phyloP scores from a whole-genome alignment of 1,140 invertebrate genomes.

The Caenorhabditis remanei region DNA sequence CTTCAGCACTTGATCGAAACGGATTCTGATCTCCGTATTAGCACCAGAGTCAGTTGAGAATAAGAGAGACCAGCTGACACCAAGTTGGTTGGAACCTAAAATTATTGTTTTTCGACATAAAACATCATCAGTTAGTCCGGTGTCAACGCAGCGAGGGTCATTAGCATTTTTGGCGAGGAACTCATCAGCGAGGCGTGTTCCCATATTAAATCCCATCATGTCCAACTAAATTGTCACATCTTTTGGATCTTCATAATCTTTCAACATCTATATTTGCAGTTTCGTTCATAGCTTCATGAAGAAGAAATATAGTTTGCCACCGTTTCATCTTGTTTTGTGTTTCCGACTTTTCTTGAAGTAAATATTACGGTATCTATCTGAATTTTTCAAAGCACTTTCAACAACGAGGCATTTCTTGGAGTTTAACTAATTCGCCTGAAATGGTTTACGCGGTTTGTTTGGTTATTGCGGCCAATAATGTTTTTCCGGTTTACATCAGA shows the following conservation, averaged over 20 bases:
- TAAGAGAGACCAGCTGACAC: conserved; percentile 86
- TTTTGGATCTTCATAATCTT: conserved; percentile 96
- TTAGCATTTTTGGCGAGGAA: conserved; percentile 90
- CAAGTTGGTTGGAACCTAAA: conserved; percentile 79
- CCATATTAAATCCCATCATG: conserved; percentile 90
- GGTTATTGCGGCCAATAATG: too few species aligned
- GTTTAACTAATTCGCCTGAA: too few species aligned
- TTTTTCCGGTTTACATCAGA: too few species aligned
- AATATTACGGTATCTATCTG: too few species aligned
- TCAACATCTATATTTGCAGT: conserved; percentile 94
- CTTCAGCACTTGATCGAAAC: too few species aligned
- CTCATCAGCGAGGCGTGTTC: conserved; percentile 95
- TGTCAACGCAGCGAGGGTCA: conserved; percentile 86
- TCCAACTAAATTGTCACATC: conserved; percentile 83
- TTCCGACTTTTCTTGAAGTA: too few species aligned
- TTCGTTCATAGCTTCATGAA: conserved; percentile 96
- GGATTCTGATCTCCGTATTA: conserved; percentile 76
- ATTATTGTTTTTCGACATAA: conserved; percentile 84
- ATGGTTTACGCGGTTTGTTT: too few species aligned
- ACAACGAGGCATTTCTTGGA: too few species aligned
- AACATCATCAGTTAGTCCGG: conserved; percentile 89
- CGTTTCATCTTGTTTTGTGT: too few species aligned
- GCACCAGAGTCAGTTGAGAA: conserved; percentile 92
- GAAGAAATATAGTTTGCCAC: conserved; percentile 80
- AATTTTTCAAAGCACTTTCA: too few species aligned